phyloP scores from a whole-genome alignment of 64 coral and sea anemone genomes.

The Montipora capricornis region DNA sequence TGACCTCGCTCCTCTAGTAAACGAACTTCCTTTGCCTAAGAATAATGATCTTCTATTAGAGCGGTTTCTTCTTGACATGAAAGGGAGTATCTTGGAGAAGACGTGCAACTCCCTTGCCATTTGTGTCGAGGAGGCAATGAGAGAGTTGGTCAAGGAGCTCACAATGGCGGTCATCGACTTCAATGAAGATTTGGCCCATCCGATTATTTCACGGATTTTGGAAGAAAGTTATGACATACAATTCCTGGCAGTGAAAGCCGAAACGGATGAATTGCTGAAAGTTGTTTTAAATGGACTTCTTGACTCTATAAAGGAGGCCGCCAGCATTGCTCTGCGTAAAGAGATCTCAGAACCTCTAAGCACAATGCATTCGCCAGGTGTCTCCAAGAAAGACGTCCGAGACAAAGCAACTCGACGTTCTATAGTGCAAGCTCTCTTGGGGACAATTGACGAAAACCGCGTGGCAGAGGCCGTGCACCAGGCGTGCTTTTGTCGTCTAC shows the following conservation, averaged over 20 bases:
- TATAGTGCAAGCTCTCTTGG: not conserved
- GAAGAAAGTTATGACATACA: slow-evolving; percentile 36
- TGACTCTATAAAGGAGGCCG: slow-evolving; percentile 37
- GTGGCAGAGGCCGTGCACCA: slow-evolving; percentile 30
- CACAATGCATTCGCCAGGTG: not conserved
- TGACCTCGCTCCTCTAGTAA: not conserved
- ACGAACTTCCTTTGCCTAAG: not conserved
- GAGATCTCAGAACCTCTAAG: slow-evolving; percentile 18
- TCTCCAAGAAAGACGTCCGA: not conserved
- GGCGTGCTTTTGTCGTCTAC: not conserved
- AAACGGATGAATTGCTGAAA: slow-evolving; percentile 10
- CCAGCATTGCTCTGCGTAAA: not conserved
- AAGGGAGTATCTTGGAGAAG: slow-evolving; percentile 56
- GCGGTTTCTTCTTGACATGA: slow-evolving; percentile 60
- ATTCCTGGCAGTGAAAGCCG: not conserved
- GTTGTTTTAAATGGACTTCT: slow-evolving; percentile 8
- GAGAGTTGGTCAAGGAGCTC: not conserved
- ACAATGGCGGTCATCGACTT: slow-evolving; percentile 1
- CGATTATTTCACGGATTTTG: slow-evolving; percentile 14
- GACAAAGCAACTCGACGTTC: not conserved
- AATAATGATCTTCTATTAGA: not conserved
- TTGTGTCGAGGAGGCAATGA: slow-evolving; percentile 8
- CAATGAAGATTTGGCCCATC: slow-evolving; percentile 10
- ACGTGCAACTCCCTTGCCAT: slow-evolving; percentile 32
- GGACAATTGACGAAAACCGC: not conserved